A percentile compares a stretch with the other conserved stretches of the same genome.
Conservation (phyloP, 2,113 vertebrate species). For the Grammomys dolichurus region DNA sequence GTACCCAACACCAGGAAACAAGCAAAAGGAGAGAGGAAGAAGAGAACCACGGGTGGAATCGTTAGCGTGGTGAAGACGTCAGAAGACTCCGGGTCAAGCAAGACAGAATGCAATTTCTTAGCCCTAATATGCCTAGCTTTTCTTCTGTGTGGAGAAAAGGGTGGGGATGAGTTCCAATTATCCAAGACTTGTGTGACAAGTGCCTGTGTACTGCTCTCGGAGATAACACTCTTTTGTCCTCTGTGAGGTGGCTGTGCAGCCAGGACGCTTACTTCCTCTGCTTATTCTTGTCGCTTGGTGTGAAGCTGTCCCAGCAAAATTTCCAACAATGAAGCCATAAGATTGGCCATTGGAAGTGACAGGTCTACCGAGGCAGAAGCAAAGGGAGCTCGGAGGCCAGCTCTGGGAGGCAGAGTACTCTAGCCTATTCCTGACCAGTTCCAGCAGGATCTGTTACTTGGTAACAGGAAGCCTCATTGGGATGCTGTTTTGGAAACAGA, state of each 20-base stretch:
- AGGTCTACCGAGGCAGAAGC: not conserved
- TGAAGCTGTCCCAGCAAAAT: not conserved
- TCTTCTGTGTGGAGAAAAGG: not conserved
- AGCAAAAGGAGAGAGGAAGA: not conserved
- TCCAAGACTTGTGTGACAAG: not conserved
- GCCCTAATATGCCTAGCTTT: not conserved
- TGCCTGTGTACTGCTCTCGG: not conserved
- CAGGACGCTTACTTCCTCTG: not conserved
- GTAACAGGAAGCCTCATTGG: not conserved
- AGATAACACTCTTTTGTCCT: not conserved
- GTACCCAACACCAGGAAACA: not conserved
- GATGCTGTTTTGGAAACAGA: conserved; percentile 2
- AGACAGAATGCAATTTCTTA: not conserved
- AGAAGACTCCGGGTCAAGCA: not conserved
- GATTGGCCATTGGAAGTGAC: not conserved
- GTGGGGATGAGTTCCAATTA: too few relatives aligned
- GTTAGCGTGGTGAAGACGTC: not conserved
- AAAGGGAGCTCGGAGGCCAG: not conserved
- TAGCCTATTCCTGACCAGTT: not conserved
- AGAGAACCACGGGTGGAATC: not conserved
- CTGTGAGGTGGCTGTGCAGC: not conserved
- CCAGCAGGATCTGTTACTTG: not conserved
- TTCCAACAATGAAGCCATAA: not conserved
- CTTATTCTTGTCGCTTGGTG: not conserved
- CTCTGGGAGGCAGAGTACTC: not conserved